Evolutionary conservation across 2,797 vertebrate genomes (phyloP), one percentile per base, ranked within the genome.

Genomic region (Euphonia xanthogaster): DNA sequence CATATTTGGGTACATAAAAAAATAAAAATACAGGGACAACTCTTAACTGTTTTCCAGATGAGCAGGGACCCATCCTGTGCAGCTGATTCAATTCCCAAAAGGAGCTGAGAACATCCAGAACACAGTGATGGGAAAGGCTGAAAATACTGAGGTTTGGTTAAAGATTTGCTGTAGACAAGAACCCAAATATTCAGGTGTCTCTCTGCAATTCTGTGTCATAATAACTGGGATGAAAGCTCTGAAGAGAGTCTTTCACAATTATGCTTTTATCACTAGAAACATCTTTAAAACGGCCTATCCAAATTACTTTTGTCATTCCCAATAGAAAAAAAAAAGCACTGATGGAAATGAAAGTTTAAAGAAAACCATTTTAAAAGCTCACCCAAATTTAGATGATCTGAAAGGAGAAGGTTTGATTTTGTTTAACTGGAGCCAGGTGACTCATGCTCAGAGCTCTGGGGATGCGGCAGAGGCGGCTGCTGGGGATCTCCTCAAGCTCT

Each of bases 381-480:
- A 24, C 30, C 30, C 7, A 5, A 62, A 73, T 60, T 27, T 39
- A 83, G 51, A 33, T 11, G 9, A 25, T 40, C 30, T 27, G 18
- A 55, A 83, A 77, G 39, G 19, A 12, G 44, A 73, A 95, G 63
- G 45, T 42, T 73, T 33, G 54, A 9, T 21, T 54, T 67, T 44
- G 28, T 66, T 65, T 51, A 53, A 86, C 5, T 42, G 67, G 66
- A 90, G 39, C 53, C 78, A 40, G 37, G 48, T 84, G 83, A 62
- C 14, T 61, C 55, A 44, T 2, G 8, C 85, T 39, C 23, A 3
- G 18, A 25, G 25, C 62, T 42, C n/a, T 51, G 50, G 83, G 73
- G 85, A 58, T 16, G 23, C 0, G 0, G 81, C 2, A 71, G 42
- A 40, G 40, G 10, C 0, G 1, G 57, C n/a, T 30, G 13, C 57